Evolutionary conservation across 2,797 vertebrate genomes (phyloP).

Genomic region (Amblyraja radiata): DNA sequence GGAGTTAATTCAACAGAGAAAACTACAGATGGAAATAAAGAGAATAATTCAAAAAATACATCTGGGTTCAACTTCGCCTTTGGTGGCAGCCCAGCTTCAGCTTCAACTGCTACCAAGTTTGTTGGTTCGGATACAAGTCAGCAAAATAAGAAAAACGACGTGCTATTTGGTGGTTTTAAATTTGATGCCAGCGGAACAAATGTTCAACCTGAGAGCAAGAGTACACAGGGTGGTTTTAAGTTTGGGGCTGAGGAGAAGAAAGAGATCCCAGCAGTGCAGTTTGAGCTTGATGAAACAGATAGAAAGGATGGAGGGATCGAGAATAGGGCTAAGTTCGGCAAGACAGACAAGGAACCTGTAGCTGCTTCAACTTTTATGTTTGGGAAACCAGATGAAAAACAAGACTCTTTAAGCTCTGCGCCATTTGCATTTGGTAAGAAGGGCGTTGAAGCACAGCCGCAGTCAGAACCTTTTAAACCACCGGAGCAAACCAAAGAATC

Average conservation of each 20-base stretch:
- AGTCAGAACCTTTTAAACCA: slow-evolving; percentile 66
- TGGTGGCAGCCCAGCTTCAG: slow-evolving; percentile 44
- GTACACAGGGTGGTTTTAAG: slow-evolving; percentile 49
- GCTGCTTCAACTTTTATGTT: slow-evolving; percentile 63
- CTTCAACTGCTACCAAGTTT: slow-evolving; percentile 56
- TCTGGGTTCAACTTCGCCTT: slow-evolving; percentile 66
- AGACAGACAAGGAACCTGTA: slow-evolving; percentile 39
- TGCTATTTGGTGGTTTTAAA: slow-evolving; percentile 58
- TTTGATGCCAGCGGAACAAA: slow-evolving; percentile 56
- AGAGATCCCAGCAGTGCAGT: slow-evolving; percentile 47
- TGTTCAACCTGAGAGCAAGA: slow-evolving; percentile 62
- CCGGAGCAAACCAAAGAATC: slow-evolving; percentile 65
- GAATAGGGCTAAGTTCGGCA: background rate
- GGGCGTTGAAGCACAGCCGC: slow-evolving; percentile 58
- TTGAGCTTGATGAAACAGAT: slow-evolving; percentile 19
- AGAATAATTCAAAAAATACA: slow-evolving; percentile 55
- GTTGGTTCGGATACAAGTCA: slow-evolving; percentile 53
- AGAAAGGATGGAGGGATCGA: background rate
- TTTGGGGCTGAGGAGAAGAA: slow-evolving; percentile 58
- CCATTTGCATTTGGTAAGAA: slow-evolving; percentile 70
- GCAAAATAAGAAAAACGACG: slow-evolving; percentile 61
- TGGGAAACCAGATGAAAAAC: slow-evolving; percentile 73
- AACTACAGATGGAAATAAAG: slow-evolving; percentile 63
- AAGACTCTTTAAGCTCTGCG: slow-evolving; percentile 48
- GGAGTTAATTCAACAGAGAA: slow-evolving; percentile 59